Evolutionary conservation across 2,888 invertebrate genomes (phyloP).

Genomic region (Strigamia crassipes): DNA sequence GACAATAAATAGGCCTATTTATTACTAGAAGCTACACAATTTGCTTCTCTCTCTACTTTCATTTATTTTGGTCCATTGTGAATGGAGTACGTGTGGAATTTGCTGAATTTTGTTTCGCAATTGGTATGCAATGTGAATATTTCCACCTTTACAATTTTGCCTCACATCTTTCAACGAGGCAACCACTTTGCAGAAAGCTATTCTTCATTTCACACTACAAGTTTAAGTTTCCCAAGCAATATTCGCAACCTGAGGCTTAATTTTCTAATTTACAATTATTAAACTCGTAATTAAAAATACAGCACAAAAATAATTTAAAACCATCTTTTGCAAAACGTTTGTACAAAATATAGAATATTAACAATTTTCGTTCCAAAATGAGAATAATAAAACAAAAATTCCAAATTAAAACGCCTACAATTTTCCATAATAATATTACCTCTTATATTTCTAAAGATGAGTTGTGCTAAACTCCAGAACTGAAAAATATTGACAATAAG

Average conservation of each 20-base stretch:
- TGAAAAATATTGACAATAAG: background rate
- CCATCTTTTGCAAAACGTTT: too few relatives aligned
- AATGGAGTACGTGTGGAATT: conserved; percentile 34
- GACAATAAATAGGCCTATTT: conserved; percentile 40
- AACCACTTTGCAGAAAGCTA: conserved; percentile 6
- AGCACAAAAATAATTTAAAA: too few relatives aligned
- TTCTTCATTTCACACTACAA: conserved; percentile 28
- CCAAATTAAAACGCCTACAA: too few relatives aligned
- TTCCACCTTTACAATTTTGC: conserved; percentile 12
- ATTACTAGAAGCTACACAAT: conserved; percentile 29
- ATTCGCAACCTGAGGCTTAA: background rate
- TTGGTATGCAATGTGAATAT: conserved; percentile 40
- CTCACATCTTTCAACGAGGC: background rate
- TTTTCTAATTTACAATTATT: background rate
- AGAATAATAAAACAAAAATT: too few relatives aligned
- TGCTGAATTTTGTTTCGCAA: conserved; percentile 35
- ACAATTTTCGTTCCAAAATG: too few relatives aligned
- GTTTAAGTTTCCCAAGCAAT: background rate
- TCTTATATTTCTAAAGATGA: too few relatives aligned
- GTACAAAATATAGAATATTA: too few relatives aligned
- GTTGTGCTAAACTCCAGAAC: too few relatives aligned
- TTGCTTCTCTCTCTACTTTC: conserved; percentile 18
- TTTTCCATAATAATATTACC: too few relatives aligned
- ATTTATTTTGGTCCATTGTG: conserved; percentile 42
- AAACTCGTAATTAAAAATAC: too few relatives aligned